Base-by-base conservation (phyloP, 37 sponge, comb jelly and placozoan genomes). In the Haliclona indistincta region DNA sequence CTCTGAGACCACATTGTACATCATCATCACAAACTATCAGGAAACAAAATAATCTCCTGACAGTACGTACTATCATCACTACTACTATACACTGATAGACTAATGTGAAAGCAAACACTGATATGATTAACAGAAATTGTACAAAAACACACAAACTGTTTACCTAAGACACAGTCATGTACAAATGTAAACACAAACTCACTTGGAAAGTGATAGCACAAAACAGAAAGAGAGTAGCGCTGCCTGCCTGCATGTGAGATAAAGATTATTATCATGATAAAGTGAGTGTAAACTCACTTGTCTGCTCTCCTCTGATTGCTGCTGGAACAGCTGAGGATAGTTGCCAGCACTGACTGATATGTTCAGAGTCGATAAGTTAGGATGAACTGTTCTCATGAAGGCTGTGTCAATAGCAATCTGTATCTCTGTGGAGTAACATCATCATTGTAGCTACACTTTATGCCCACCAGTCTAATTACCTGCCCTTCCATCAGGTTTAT, bases 131-230 rank as follows among this genome's bases (percentile, higher is more conserved):
- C 13, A 13, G 19, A 13, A 51, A 13, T 20, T 19, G 19, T 19
- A 51, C 32, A 26, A 36, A 65, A n/a, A 26, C 67, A 65, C 10
- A 32, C 32, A 65, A 36, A 65, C 67, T 38, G 15, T 19, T 5
- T 33, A 8, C n/a, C 67, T 26, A 19, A 61, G 25, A 65, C n/a
- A n/a, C n/a, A n/a, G n/a, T n/a, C n/a, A n/a, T n/a, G n/a, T n/a
- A n/a, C n/a, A n/a, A 3, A 65, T 65, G 67, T 26, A 65, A 36
- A 65, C 32, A 65, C 63, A 23, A 10, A 35, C 56, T 56, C 38
- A 91, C 92, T 76, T 91, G 92, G 22, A 91, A 69, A 15, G 92
- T 82, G 20, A 91, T 91, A n/a, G 85, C 92, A 75, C 87, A 86
- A 71, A 86, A 91, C 13, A 91, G 69, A 52, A 91, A 91, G 4